Evolutionary conservation across 2,797 vertebrate species (phyloP), one percentile per base, ranked within the genome.

Genomic region (Cyclura pinguis): DNA sequence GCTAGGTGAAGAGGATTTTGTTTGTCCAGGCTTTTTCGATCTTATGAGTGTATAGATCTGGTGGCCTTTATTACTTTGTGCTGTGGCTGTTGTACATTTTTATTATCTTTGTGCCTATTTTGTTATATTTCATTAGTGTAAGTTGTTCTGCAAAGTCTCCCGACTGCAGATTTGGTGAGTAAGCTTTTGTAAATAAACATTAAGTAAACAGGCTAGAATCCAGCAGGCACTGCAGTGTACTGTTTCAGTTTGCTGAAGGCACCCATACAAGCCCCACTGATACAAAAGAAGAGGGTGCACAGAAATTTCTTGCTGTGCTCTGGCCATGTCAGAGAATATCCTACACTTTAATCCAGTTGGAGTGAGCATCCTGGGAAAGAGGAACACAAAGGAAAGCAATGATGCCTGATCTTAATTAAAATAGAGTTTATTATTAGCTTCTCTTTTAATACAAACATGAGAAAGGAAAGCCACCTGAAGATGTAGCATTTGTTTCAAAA

Each of bases 341-440:
- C 12, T 16, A 22, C 6, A 18, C 22, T 74, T 89, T 59, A 22
- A 38, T 73, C 32, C 42, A 7, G 14, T 9, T 0, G 18, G 7
- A n/a, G 20, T 16, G 59, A 77, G 22, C 35, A 27, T 6, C 59
- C 50, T 50, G 78, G 7, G 87, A 86, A 64, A 38, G 85, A 93
- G 22, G 77, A 92, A 35, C 90, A 96, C 80, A 97, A 89, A 96
- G 94, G 64, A 95, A 92, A 94, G 85, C 35, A 81, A 84, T 69
- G 94, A 94, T 91, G 91, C 94, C 93, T 84, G 67, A 27, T 62
- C 92, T 97, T 98, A 98, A 97, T 98, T 98, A 98, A 98, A 98
- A 98, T 98, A 98, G 96, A 98, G 95, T 98, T 98, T 98, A 98
- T 94, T 94, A 94, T 98, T 97, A 98, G 97, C 96, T 97, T 98